A percentile compares a stretch with the other conserved stretches of the same genome.
Conservation (phyloP, 2,797 vertebrate species). For the Varecia variegata region DNA sequence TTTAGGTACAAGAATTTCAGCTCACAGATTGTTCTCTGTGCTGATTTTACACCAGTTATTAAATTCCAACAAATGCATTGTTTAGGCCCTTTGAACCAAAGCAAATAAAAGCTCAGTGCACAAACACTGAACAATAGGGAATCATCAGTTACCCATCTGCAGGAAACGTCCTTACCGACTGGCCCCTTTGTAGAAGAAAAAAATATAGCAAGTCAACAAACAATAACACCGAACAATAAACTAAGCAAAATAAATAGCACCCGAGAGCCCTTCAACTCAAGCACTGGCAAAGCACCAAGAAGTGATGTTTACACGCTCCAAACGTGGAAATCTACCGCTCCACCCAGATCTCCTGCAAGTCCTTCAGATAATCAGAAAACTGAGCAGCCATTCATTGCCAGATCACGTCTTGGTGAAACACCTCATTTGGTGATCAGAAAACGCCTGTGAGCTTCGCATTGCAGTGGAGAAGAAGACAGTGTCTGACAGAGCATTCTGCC, state of each 20-base stretch:
- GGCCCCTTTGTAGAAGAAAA: conserved; percentile 55
- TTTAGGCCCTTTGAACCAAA: conserved; percentile 65
- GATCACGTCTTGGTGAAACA: fast-evolving
- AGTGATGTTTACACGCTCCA: background rate
- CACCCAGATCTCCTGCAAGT: background rate
- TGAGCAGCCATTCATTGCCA: fast-evolving
- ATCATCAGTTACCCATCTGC: conserved; percentile 67
- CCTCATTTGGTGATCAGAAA: background rate
- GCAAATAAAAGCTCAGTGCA: conserved; percentile 50
- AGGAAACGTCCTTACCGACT: conserved; percentile 47
- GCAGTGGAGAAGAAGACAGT: background rate
- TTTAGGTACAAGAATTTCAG: background rate
- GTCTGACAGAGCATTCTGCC: fast-evolving
- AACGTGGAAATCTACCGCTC: background rate
- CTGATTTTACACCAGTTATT: background rate
- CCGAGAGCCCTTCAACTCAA: background rate
- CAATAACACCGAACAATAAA: conserved; percentile 60
- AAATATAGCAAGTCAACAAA: conserved; percentile 69
- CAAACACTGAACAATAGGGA: conserved; percentile 60
- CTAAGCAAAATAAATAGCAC: conserved; percentile 64
- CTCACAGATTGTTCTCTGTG: background rate
- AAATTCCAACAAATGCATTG: conserved; percentile 24
- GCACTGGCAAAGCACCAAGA: conserved; percentile 33
- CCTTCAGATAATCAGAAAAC: background rate
- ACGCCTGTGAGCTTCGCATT: background rate